Conservation (phyloP, 2,113 vertebrate genomes). For the Macquaria ambigua region DNA sequence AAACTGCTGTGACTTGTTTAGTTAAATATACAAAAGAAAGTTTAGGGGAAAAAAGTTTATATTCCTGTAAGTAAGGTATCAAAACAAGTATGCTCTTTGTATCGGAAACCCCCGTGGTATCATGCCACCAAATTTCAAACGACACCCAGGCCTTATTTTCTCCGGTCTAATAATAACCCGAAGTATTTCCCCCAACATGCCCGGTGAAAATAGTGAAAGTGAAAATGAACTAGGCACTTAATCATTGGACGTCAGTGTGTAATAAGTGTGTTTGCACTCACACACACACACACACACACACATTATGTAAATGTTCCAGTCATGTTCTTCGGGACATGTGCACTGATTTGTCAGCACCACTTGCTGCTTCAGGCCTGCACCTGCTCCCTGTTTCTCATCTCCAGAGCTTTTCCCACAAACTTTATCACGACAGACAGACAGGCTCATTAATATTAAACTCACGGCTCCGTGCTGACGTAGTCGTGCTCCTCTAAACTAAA, state of each 20-base stretch:
- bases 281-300: neutral
- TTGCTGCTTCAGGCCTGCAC: slow-evolving; percentile 34
- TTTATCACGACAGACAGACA: neutral
- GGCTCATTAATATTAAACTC: slow-evolving; percentile 41
- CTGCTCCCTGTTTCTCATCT: slow-evolving; percentile 52
- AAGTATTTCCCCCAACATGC: neutral
- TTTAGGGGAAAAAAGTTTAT: neutral
- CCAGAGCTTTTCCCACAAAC: slow-evolving; percentile 22
- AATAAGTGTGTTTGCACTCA: neutral
- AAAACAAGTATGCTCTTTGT: too few relatives aligned
- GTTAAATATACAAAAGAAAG: neutral
- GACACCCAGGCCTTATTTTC: neutral
- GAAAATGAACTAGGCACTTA: neutral
- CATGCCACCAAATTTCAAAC: neutral
- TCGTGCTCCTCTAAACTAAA: slow-evolving; percentile 24
- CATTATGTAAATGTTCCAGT: slow-evolving; percentile 50
- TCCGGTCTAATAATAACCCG: neutral
- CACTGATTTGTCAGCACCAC: slow-evolving; percentile 22
- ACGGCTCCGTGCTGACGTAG: slow-evolving; percentile 8
- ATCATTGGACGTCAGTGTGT: neutral
- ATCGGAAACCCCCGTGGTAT: too few relatives aligned
- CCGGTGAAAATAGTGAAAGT: neutral
- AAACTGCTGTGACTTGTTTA: neutral
- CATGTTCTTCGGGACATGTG: slow-evolving; percentile 25
- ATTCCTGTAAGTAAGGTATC: neutral